Base-by-base conservation (phyloP, 2,888 invertebrate genomes). In the Torymus texanus region DNA sequence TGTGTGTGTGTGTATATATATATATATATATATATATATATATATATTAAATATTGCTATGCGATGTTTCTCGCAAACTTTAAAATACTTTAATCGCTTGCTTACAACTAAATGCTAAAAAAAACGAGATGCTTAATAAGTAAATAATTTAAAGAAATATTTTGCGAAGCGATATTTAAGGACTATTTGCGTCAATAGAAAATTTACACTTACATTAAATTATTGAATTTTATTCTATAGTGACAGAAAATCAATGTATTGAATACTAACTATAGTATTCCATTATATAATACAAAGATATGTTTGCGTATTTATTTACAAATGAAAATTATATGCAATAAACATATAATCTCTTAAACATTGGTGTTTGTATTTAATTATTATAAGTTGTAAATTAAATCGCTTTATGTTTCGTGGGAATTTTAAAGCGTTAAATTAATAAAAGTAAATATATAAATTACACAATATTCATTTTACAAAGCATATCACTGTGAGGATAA, bases 41-140 rank as follows among this genome's bases (percentile, higher is more conserved):
- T 29, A 61, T 78, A 53, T n/a, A 53, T 78, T 21, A 72, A 74
- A 74, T 79, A 79, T 75, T 75, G 75, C 79, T 75, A 70, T 63
- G 29, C 59, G 61, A 65, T 70, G 11, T 66, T 10, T 75, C 50
- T 61, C 55, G 29, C 16, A 21, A 21, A 67, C 18, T 72, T 73
- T 58, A 2, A 67, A 75, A 75, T 79, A 71, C 65, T 72, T 61
- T 2, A 66, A 66, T 79, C 71, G 71, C 71, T 67, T 51, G 12
- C 16, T 71, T 61, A 71, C 18, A 55, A n/a, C 41, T 75, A 75
- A 79, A 75, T 79, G 75, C 79, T 75, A 65, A 61, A 29, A 21
- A 11, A 71, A 79, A 66, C 13, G 24, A 75, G 61, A 79, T 79
- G 71, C 72, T 59, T 62, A 58, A 29, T 53, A 41, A 51, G 51